A percentile compares a stretch with the other conserved stretches of the same genome.
Conservation (phyloP, 1,140 invertebrate species). For the Drosophila persimilis region DNA sequence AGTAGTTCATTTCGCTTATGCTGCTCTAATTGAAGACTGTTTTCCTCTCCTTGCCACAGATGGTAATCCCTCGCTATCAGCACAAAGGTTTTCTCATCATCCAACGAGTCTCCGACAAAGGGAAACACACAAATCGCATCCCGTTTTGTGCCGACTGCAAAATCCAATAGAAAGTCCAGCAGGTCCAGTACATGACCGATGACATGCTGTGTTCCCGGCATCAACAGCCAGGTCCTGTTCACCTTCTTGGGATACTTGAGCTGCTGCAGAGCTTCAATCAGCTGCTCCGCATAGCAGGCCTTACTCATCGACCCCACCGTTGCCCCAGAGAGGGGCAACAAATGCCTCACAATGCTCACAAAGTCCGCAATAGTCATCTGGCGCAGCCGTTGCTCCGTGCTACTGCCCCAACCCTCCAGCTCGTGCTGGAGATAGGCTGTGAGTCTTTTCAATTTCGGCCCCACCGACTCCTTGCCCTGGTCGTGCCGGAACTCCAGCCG, state of each 20-base stretch:
- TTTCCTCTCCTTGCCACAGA: background rate
- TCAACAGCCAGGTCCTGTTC: constrained; percentile 21
- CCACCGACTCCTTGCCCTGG: background rate
- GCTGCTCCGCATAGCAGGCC: constrained; percentile 26
- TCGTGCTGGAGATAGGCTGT: background rate
- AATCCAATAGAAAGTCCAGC: constrained; percentile 51
- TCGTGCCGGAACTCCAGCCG: constrained; percentile 17
- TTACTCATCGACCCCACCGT: constrained; percentile 9
- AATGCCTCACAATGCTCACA: constrained; percentile 27
- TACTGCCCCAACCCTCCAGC: constrained; percentile 13
- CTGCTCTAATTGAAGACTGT: background rate
- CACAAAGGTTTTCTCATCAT: background rate
- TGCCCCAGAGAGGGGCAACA: constrained; percentile 23
- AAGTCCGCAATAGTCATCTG: constrained; percentile 39
- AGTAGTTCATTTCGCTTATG: no score
- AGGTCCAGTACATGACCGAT: constrained; percentile 24
- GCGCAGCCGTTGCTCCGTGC: constrained; percentile 14
- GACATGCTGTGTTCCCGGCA: constrained; percentile 25
- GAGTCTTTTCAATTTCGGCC: constrained; percentile 27
- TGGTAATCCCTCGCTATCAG: background rate
- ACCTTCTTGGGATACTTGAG: constrained; percentile 39
- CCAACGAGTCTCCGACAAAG: background rate
- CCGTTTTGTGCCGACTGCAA: constrained; percentile 1
- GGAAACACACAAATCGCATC: constrained; percentile 1
- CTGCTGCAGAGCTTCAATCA: constrained; percentile 25